Conservation (phyloP, 2,797 vertebrate genomes). For the Phyllotis vaccarum region DNA sequence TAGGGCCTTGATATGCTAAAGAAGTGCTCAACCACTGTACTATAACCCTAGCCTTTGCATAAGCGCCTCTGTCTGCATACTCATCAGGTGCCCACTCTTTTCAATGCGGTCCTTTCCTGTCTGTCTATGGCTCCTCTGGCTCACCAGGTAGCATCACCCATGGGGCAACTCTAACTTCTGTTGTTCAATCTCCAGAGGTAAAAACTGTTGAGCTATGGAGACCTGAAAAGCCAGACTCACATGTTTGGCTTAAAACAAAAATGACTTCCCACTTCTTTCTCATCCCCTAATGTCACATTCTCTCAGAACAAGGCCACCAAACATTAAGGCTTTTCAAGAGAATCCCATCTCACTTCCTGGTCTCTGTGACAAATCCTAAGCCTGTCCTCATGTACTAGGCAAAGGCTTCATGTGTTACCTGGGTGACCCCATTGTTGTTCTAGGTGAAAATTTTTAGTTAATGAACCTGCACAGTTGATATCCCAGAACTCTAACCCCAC, state of each 20-base stretch:
- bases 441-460: not conserved
- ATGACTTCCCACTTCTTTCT: not conserved
- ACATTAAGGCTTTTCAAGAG: not conserved
- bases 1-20: not conserved
- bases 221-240: not conserved
- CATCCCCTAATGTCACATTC: not conserved
- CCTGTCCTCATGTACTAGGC: not conserved
- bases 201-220: not conserved
- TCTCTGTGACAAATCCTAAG: slow-evolving; percentile 10
- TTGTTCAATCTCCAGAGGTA: not conserved
- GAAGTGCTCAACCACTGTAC: not conserved
- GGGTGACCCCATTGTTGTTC: not conserved
- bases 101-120: not conserved
- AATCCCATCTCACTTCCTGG: not conserved
- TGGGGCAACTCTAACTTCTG: not conserved
- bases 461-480: not conserved
- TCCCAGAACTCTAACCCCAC: not conserved
- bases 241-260: not conserved
- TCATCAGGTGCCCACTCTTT: not conserved
- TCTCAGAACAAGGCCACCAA: not conserved
- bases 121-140: not conserved
- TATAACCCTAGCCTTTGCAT: too few relatives aligned
- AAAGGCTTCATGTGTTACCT: not conserved
- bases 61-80: not conserved
- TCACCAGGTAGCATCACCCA: not conserved